These are phyloP conservation scores for Neosalanx taihuensis DNA, from an alignment of 2,797 vertebrate species.

Conservation along the genomic window DNA sequence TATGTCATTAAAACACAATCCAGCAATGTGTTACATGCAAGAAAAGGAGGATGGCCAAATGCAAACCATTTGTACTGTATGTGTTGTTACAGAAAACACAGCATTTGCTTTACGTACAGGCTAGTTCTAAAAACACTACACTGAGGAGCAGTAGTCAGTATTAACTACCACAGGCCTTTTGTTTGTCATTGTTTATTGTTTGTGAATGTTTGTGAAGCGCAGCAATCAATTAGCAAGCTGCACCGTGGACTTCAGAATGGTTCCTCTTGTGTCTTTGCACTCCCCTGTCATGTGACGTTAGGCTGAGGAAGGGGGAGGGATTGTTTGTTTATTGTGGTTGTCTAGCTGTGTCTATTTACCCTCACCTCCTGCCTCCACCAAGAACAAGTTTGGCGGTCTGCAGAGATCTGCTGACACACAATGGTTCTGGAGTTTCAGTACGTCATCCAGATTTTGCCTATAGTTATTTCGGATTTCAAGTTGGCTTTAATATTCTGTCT, in stretches of 20 bases:
- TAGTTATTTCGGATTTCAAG: too few species aligned
- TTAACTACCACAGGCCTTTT: background rate
- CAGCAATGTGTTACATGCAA: background rate
- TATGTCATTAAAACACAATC: background rate
- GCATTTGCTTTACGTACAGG: background rate
- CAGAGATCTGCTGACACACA: background rate
- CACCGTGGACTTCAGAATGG: constrained; percentile 25
- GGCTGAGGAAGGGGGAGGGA: constrained; percentile 18
- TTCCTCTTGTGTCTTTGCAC: constrained; percentile 43
- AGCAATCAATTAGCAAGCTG: constrained; percentile 19
- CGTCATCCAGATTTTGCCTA: too few species aligned
- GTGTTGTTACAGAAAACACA: background rate
- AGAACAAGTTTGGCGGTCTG: too few species aligned
- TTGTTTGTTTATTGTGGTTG: constrained; percentile 54
- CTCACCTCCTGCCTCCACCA: background rate
- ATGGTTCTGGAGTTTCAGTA: background rate
- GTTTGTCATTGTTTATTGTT: constrained; percentile 17
- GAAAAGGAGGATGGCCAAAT: too few species aligned
- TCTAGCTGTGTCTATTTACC: constrained; percentile 39
- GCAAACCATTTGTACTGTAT: background rate
- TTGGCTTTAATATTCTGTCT: too few species aligned
- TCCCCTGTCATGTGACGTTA: constrained; percentile 44
- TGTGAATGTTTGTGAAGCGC: constrained; percentile 19
- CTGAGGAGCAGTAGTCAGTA: background rate
- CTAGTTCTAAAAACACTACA: background rate